Conservation (phyloP, 2,888 invertebrate species). For the Entomobrya proxima region DNA sequence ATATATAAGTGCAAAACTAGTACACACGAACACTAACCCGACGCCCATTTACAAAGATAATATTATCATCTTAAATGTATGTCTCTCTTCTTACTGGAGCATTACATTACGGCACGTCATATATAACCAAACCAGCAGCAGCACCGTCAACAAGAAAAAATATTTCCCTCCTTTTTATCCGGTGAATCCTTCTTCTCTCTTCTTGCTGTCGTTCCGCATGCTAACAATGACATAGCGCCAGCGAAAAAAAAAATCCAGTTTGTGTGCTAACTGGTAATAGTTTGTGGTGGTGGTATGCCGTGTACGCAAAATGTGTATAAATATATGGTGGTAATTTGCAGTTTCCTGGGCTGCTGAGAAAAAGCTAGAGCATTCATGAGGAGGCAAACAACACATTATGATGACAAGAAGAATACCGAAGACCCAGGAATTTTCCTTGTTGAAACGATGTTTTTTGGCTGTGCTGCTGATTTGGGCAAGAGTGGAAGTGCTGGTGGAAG, state of each 20-base stretch:
- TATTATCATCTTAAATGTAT: background rate
- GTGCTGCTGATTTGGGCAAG: background rate
- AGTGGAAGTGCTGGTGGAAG: background rate
- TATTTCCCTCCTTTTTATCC: background rate
- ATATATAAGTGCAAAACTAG: background rate
- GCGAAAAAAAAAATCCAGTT: background rate
- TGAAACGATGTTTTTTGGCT: too few species aligned
- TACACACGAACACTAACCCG: background rate
- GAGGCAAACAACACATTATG: conserved; percentile 38
- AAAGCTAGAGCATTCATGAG: background rate
- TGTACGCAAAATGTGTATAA: background rate
- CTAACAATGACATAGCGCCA: background rate
- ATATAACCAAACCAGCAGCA: background rate
- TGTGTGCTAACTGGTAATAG: background rate
- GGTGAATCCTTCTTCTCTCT: background rate
- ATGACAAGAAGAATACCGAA: conserved; percentile 32
- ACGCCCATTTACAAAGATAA: background rate
- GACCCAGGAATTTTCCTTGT: conserved; percentile 3
- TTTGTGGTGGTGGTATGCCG: too few species aligned
- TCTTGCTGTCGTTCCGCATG: background rate
- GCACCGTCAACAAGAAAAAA: conserved; percentile 2
- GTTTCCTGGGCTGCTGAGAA: conserved; percentile 15
- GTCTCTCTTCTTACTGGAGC: background rate
- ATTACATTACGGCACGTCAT: background rate
- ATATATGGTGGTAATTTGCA: conserved; percentile 44